Conservation (phyloP, 1,140 invertebrate species). For the Drosophila kikkawai region DNA sequence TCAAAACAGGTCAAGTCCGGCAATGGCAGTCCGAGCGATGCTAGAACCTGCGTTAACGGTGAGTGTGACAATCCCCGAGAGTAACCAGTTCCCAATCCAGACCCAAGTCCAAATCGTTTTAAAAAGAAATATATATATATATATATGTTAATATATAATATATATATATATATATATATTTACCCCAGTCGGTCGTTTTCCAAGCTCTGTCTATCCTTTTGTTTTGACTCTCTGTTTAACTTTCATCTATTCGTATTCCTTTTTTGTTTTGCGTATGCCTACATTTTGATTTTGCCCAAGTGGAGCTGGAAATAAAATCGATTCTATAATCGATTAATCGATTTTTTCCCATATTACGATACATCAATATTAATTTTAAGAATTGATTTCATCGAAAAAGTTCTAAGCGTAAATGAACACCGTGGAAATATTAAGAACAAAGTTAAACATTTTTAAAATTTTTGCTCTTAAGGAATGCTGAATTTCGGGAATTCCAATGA, state of each 20-base stretch:
- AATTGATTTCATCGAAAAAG: too few relatives aligned
- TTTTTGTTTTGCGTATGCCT: slow-evolving; percentile 27
- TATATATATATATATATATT: slow-evolving; percentile 12
- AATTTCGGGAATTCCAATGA: too few relatives aligned
- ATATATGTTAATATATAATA: neutral
- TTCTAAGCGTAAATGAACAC: too few relatives aligned
- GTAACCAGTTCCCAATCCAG: neutral
- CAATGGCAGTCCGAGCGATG: slow-evolving; percentile 43
- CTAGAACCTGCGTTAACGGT: slow-evolving; percentile 36
- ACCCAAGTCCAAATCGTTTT: neutral
- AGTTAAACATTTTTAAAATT: too few relatives aligned
- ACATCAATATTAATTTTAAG: too few relatives aligned
- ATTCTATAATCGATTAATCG: too few relatives aligned
- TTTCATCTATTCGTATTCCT: slow-evolving; percentile 21
- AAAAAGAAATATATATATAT: neutral
- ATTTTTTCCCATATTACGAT: too few relatives aligned
- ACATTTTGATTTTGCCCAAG: slow-evolving; percentile 45
- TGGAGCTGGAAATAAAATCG: neutral
- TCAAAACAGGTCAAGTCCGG: slow-evolving; percentile 49
- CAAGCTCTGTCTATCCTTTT: slow-evolving; percentile 16
- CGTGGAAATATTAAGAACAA: too few relatives aligned
- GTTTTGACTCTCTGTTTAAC: slow-evolving; percentile 27
- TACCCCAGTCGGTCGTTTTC: slow-evolving; percentile 13
- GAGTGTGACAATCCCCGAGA: slow-evolving; percentile 31
- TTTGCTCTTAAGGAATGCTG: too few relatives aligned